A percentile compares a stretch with the other conserved stretches of the same genome.
phyloP scores from a whole-genome alignment of 2,797 vertebrate species.

The Steatocranus sp. region DNA sequence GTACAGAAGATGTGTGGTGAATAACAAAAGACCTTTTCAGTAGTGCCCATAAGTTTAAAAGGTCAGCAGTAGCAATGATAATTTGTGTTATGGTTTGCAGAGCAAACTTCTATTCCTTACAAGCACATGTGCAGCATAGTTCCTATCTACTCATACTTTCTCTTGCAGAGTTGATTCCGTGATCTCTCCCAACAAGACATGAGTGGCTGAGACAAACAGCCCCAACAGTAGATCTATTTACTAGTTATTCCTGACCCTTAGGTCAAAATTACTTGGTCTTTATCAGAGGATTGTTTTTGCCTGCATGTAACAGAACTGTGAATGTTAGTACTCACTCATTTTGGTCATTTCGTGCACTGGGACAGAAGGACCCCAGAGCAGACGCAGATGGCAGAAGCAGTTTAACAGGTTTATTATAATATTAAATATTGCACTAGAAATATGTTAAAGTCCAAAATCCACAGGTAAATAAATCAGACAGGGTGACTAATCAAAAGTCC shows the following conservation, averaged over 20 bases:
- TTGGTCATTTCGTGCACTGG: background rate
- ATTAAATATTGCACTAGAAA: background rate
- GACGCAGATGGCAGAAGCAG: background rate
- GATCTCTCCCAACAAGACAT: background rate
- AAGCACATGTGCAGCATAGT: background rate
- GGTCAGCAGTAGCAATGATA: background rate
- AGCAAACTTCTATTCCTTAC: background rate
- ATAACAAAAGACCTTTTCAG: slow-evolving; percentile 8
- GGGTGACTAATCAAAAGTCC: background rate
- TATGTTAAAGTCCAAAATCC: background rate
- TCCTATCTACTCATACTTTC: background rate
- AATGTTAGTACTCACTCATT: background rate
- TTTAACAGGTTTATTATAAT: background rate
- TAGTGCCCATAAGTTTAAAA: background rate
- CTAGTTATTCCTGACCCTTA: background rate
- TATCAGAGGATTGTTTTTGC: background rate
- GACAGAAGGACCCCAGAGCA: background rate
- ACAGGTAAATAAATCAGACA: background rate
- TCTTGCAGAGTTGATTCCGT: background rate
- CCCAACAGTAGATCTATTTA: background rate
- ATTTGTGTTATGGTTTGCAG: background rate
- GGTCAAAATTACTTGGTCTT: background rate
- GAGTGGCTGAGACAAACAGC: background rate
- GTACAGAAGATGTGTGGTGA: background rate
- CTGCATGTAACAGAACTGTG: background rate